A percentile compares a stretch with the other conserved stretches of the same genome.
These are phyloP conservation scores for Fukomys damarensis DNA, from an alignment of 2,113 vertebrate genomes.

Conservation along the genomic window DNA sequence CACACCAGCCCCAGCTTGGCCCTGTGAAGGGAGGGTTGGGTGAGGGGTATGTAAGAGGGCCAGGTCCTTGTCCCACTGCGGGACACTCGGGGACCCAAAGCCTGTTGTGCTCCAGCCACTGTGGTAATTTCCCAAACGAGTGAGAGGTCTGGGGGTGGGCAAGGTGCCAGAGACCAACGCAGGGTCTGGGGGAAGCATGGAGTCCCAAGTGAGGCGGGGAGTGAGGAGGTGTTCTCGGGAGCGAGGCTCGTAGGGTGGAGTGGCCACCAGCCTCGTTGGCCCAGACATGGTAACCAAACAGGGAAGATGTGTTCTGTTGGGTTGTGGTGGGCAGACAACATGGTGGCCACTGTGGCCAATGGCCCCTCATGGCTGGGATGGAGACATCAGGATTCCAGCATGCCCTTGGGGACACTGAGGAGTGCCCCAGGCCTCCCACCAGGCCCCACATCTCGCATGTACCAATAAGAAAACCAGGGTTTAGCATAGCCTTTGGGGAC, in stretches of 20 bases:
- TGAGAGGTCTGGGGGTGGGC: background rate
- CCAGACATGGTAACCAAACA: background rate
- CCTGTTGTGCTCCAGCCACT: background rate
- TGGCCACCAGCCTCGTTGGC: background rate
- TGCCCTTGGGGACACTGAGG: background rate
- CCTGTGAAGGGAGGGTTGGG: background rate
- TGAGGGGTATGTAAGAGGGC: background rate
- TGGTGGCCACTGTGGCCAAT: too few species aligned
- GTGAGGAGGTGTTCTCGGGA: background rate
- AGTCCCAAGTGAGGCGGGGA: background rate
- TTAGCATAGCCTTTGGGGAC: background rate
- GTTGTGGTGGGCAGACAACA: background rate
- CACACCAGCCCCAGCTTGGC: background rate
- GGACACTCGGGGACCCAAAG: background rate
- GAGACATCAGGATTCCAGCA: background rate
- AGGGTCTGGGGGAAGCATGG: background rate
- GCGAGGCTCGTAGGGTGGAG: background rate
- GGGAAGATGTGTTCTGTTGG: background rate
- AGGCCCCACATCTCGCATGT: too few species aligned
- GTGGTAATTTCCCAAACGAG: background rate
- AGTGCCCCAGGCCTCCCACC: background rate
- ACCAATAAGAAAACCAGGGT: background rate
- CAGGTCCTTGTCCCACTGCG: background rate
- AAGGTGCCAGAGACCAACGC: background rate
- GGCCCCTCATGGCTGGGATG: background rate